phyloP scores from a whole-genome alignment of 2,888 invertebrate genomes.

The Napeogenes sylphis region DNA sequence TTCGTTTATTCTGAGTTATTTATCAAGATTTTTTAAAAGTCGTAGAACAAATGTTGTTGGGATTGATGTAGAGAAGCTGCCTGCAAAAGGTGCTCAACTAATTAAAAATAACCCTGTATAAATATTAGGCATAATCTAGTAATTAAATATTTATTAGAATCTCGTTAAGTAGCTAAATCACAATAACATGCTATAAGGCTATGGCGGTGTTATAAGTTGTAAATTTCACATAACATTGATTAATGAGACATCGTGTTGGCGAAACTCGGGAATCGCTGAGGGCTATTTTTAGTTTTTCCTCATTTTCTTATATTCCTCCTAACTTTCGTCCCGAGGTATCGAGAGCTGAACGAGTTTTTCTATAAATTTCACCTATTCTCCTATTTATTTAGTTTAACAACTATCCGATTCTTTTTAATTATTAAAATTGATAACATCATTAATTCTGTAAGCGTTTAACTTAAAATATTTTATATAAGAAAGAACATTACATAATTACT shows the following conservation, averaged over 20 bases:
- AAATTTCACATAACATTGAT: conserved; percentile 6
- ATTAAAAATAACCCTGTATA: no score
- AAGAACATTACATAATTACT: no score
- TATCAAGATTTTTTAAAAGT: no score
- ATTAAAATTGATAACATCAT: neutral
- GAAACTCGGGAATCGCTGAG: conserved; percentile 5
- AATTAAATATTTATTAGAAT: no score
- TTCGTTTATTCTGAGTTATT: no score
- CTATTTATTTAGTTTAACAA: conserved; percentile 3
- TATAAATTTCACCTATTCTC: conserved; percentile 16
- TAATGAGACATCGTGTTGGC: conserved; percentile 4
- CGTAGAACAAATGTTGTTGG: no score
- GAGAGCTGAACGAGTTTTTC: conserved; percentile 31
- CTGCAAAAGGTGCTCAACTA: no score
- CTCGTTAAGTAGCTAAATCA: no score
- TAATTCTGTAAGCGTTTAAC: neutral
- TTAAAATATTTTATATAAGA: neutral
- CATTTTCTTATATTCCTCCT: conserved; percentile 9
- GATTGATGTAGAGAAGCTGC: no score
- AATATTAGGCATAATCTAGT: no score
- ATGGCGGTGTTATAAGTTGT: neutral
- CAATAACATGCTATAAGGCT: no score
- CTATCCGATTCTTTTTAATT: neutral
- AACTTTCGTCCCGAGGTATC: conserved; percentile 16
- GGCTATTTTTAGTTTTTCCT: conserved; percentile 11